A percentile compares a stretch with the other conserved stretches of the same genome.
These are phyloP conservation scores for Pterois miles DNA, from an alignment of 2,797 vertebrate genomes.

Conservation along the genomic window DNA sequence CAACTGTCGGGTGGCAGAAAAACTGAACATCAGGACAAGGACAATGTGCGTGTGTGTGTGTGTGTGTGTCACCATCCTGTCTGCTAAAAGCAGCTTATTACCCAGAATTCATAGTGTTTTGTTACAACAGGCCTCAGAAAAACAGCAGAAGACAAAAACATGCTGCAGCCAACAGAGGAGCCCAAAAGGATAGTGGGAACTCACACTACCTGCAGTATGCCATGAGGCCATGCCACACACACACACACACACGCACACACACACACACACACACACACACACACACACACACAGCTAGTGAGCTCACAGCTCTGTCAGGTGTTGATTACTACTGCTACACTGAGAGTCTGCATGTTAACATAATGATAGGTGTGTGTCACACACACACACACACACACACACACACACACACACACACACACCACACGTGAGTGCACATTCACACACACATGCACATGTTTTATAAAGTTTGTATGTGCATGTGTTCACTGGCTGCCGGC, in stretches of 20 bases:
- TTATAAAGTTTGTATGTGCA: no score
- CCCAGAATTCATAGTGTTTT: conserved; percentile 14
- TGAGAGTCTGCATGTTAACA: background rate
- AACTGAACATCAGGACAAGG: no score
- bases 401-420: no score
- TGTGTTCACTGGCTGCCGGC: no score
- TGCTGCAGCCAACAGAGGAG: background rate
- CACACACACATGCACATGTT: background rate
- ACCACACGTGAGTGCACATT: background rate
- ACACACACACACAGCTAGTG: conserved; percentile 38
- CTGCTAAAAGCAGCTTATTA: conserved; percentile 1
- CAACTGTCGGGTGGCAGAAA: no score
- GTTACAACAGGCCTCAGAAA: conserved; percentile 3
- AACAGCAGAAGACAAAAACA: background rate
- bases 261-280: conserved; percentile 13
- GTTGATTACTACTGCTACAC: conserved; percentile 72
- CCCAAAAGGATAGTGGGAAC: conserved; percentile 11
- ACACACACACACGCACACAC: conserved; percentile 13
- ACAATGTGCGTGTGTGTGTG: background rate
- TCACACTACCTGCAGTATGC: background rate
- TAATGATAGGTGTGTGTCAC: background rate
- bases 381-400: background rate
- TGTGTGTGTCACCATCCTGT: no score
- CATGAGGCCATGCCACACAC: conserved; percentile 13
- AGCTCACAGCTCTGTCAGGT: conserved; percentile 67